Evolutionary conservation across 2,797 vertebrate species (phyloP), one percentile per base, ranked within the genome.

Genomic region (Lindbergichthys nudifrons): DNA sequence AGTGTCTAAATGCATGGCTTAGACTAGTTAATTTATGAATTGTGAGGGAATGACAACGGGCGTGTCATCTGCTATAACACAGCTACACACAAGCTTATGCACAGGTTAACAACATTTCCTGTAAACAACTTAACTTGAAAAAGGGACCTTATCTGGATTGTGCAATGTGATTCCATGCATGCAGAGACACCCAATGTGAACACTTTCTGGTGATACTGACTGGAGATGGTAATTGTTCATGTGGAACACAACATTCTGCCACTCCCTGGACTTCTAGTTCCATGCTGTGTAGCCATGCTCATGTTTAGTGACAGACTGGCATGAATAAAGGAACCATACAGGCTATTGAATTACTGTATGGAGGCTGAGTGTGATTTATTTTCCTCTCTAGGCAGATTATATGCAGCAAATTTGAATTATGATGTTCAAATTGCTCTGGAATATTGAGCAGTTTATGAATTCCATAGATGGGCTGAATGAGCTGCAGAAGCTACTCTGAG

Each of bases 351-450:
- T 72, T 65, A 66, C 73, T 71, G 65, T 45, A 46, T 53, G 46
- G 53, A 74, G 64, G 16, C 47, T 10, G 68, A 70, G 47, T 63
- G 51, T 77, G 63, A 90, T 84, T 87, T 80, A 87, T 75, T 81
- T 78, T 63, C 46, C 76, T 84, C 74, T 83, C 50, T 60, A 60
- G 56, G 77, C 66, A 69, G 72, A 85, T 90, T 73, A 86, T 70
- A 79, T 76, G 83, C 77, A 89, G 82, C 73, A 87, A 82, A 80
- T 80, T 54, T 86, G 67, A 89, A 88, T 81, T 82, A 80, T 62
- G 77, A 78, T 65, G 50, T 68, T 72, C 19, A 80, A 83, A 80
- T 84, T 76, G 65, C 41, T n/a, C 51, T 54, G 51, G 60, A 75
- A 82, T 79, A 87, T 73, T 77, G 73, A 84, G 75, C 50, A 75